phyloP scores from a whole-genome alignment of 23 tunicate genomes.

The Clavelina lepadiformis region DNA sequence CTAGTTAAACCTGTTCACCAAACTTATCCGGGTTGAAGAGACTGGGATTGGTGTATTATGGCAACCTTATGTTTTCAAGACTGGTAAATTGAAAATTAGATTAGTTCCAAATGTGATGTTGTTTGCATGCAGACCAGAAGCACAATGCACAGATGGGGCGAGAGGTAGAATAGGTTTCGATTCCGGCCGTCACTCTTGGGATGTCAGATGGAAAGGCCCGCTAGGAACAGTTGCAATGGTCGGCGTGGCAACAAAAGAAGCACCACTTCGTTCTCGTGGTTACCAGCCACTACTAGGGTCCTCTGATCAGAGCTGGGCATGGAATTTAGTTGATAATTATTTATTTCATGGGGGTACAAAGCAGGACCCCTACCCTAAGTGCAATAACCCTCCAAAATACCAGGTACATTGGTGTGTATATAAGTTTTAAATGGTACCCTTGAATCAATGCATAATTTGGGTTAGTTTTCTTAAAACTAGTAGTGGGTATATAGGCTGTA shows the following conservation, averaged over 20 bases:
- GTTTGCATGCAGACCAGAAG: conserved; percentile 51
- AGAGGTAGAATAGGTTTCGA: conserved; percentile 68
- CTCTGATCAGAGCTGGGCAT: conserved; percentile 78
- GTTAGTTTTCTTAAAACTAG: too few relatives aligned
- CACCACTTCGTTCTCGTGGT: conserved; percentile 47
- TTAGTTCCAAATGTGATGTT: too few relatives aligned
- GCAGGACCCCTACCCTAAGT: conserved; percentile 55
- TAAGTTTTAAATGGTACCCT: too few relatives aligned
- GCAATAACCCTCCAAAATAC: conserved; percentile 68
- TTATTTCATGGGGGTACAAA: conserved; percentile 52
- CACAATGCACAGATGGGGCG: conserved; percentile 77
- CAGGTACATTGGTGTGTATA: too few relatives aligned
- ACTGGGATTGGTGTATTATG: too few relatives aligned
- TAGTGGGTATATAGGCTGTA: too few relatives aligned
- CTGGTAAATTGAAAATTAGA: too few relatives aligned
- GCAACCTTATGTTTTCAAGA: too few relatives aligned
- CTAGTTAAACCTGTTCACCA: too few relatives aligned
- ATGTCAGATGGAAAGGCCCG: conserved; percentile 68
- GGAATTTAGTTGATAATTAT: conserved; percentile 84
- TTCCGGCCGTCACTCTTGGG: conserved; percentile 82
- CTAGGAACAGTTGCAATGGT: conserved; percentile 86
- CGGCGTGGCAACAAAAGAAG: conserved; percentile 75
- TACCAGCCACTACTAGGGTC: conserved; percentile 66
- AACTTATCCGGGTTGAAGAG: too few relatives aligned
- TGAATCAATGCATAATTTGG: too few relatives aligned